These are phyloP conservation scores for Nannoperca australis DNA, from an alignment of 2,797 vertebrate species.

Conservation along the genomic window DNA sequence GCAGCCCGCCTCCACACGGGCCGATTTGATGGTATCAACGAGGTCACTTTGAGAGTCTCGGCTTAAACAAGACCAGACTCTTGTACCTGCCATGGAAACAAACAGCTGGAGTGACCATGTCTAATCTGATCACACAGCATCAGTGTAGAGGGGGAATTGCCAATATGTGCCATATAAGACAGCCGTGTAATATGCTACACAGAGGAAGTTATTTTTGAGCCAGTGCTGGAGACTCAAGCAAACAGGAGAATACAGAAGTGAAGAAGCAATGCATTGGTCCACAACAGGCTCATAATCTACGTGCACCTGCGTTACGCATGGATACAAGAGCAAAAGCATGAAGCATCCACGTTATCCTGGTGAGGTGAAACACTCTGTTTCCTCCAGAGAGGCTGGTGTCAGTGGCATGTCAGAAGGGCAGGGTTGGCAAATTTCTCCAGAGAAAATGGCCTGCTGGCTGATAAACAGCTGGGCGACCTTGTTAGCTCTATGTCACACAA, in stretches of 20 bases:
- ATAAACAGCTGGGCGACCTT: constrained; percentile 4
- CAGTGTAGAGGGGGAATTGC: neutral
- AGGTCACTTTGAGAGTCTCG: constrained; percentile 17
- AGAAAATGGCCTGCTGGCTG: constrained; percentile 25
- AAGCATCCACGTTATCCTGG: neutral
- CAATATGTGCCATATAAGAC: neutral
- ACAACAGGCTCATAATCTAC: constrained; percentile 2
- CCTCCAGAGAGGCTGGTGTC: neutral
- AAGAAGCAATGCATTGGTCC: neutral
- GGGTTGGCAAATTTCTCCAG: neutral
- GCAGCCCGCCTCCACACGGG: neutral
- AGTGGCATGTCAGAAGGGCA: constrained; percentile 5
- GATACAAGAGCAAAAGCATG: neutral
- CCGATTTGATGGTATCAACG: constrained; percentile 40
- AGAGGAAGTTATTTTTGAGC: neutral
- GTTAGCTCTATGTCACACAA: constrained; percentile 12
- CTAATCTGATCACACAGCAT: constrained; percentile 10
- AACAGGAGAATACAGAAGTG: neutral
- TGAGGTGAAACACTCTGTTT: constrained; percentile 1
- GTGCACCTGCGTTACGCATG: neutral
- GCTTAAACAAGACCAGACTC: constrained; percentile 21
- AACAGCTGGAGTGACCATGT: constrained; percentile 26
- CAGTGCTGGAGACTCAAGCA: neutral
- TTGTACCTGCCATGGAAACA: constrained; percentile 20
- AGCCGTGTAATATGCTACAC: constrained; percentile 11